Conservation (phyloP, 2,888 invertebrate genomes). For the Holacanthella duospinosa region DNA sequence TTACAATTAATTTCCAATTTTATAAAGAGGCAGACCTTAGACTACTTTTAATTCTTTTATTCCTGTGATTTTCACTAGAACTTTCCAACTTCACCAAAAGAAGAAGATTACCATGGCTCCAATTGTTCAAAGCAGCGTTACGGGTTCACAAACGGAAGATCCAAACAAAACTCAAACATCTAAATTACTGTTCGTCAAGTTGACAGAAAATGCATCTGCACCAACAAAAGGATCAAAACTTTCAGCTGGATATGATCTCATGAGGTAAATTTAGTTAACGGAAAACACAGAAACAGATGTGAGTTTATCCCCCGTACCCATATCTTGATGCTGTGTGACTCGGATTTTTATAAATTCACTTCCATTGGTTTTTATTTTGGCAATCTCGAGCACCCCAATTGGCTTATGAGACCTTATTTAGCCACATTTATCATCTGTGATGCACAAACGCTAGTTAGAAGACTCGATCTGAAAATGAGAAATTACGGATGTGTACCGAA, state of each 20-base stretch:
- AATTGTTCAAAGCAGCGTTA: not conserved
- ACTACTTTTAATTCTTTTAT: too few species aligned
- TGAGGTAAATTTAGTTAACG: slow-evolving; percentile 49
- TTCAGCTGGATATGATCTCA: slow-evolving; percentile 86
- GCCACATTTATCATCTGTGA: slow-evolving; percentile 14
- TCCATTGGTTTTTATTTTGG: too few species aligned
- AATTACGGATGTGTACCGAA: too few species aligned
- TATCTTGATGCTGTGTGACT: too few species aligned
- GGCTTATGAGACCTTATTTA: not conserved
- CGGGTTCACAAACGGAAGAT: not conserved
- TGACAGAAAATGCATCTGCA: slow-evolving; percentile 67
- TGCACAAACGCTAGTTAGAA: too few species aligned
- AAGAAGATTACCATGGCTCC: not conserved
- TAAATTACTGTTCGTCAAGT: slow-evolving; percentile 60
- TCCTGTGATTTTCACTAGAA: not conserved
- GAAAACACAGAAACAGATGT: not conserved
- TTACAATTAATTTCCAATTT: too few species aligned
- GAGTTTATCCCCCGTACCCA: too few species aligned
- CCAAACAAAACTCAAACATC: not conserved
- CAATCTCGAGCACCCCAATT: too few species aligned
- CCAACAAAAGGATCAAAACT: slow-evolving; percentile 73
- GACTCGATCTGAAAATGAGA: too few species aligned
- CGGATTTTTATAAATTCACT: too few species aligned
- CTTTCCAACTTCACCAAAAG: not conserved
- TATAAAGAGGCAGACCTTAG: too few species aligned